Evolutionary conservation across 2,888 invertebrate species (phyloP).

Genomic region (Trypoxylon attenuatum): DNA sequence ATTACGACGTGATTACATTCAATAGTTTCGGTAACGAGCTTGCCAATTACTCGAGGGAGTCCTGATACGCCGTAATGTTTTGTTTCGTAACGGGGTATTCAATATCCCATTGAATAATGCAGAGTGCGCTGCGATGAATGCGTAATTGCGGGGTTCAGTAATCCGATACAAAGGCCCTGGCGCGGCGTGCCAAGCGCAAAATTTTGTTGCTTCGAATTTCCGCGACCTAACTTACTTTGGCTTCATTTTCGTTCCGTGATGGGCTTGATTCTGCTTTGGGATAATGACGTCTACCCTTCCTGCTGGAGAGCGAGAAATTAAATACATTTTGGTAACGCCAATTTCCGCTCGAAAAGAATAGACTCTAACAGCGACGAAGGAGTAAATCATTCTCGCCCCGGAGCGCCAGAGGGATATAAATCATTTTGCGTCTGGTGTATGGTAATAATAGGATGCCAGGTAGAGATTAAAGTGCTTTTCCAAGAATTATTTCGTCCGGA

Average conservation of each 20-base stretch:
- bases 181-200: conserved; percentile 1
- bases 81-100: conserved; percentile 45
- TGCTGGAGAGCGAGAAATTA: conserved; percentile 29
- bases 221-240: not conserved
- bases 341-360: not conserved
- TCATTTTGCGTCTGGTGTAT: not conserved
- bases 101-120: conserved; percentile 39
- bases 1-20: conserved; percentile 36
- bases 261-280: conserved; percentile 8
- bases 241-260: not conserved
- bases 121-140: conserved; percentile 19
- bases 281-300: conserved; percentile 21
- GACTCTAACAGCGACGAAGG: not conserved
- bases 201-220: conserved; percentile 15
- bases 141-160: conserved; percentile 48
- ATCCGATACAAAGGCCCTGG: conserved; percentile 19
- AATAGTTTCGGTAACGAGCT: conserved; percentile 39
- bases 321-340: not conserved
- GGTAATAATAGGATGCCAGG: not conserved
- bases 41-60: conserved; percentile 35
- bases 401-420: not conserved
- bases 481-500: not conserved
- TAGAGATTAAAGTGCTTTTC: not conserved
- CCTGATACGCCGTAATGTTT: conserved; percentile 27
- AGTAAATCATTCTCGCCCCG: not conserved